Base-by-base conservation (phyloP, 64 coral and sea anemone species). In the Montipora efflorescens region DNA sequence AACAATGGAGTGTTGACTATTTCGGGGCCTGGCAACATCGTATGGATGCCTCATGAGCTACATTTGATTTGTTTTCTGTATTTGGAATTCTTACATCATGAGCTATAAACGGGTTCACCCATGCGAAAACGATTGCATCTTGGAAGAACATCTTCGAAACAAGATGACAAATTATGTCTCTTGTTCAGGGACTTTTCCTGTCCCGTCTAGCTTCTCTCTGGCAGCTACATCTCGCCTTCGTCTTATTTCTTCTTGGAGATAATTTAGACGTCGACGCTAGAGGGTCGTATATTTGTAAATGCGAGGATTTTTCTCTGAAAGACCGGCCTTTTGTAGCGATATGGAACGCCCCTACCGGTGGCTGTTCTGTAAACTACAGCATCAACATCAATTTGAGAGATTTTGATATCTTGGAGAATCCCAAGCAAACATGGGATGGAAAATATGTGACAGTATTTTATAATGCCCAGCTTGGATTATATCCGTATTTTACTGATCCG, bases 341-440 rank as follows among this genome's bases (percentile, higher is more conserved):
- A 57, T 99, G 98, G 98, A 99, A 99, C 75, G 89, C 98, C 3
- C 98, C 98, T 2, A 99, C 98, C 25, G 98, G 92, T 94, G 98
- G 98, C 6, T 99, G 98, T 73, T 84, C 72, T 80, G 88, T 91
- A 5, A 99, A 99, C 73, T 99, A 92, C 48, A 96, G 92, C 79
- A 89, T 96, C n/a, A 75, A 94, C 72, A 99, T 99, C 36, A 90
- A 99, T 75, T 75, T 99, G 53, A 90, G 90, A 87, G 91, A 94
- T 44, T 92, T 91, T 86, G 89, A 89, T 87, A 99, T 99, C 76
- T 50, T 92, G 72, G 89, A 92, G 77, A 99, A 99, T 25, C 89
- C 88, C 7, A 69, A 96, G 8, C 98, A 99, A 77, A 84, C 87
- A 4, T 99, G 98, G 98, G 87, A 99, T 84, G 98, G 98, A 16